Percentiles rank a stretch among this genome's conserved stretches.
phyloP scores from a whole-genome alignment of 2,797 vertebrate genomes.

The Premnoplex brunnescens region DNA sequence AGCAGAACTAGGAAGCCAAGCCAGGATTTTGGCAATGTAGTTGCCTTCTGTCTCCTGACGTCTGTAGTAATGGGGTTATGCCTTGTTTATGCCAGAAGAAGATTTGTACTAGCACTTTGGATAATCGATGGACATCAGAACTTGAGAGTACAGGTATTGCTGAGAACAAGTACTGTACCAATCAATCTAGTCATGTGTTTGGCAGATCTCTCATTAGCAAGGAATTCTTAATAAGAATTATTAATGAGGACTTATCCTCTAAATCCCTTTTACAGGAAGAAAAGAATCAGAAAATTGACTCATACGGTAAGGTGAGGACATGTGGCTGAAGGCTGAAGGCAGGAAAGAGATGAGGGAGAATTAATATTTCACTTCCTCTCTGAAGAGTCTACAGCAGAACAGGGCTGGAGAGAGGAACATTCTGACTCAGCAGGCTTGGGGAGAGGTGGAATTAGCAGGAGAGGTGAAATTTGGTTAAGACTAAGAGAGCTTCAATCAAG shows the following conservation, averaged over 20 bases:
- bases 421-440: background rate
- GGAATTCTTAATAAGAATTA: conserved; percentile 9
- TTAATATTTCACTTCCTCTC: background rate
- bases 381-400: background rate
- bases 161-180: background rate
- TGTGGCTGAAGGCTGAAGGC: background rate
- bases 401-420: background rate
- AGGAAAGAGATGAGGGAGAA: background rate
- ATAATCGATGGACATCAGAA: background rate
- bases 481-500: background rate
- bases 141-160: background rate
- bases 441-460: background rate
- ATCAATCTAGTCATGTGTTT: background rate
- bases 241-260: background rate
- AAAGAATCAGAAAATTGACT: background rate
- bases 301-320: background rate
- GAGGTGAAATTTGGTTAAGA: background rate
- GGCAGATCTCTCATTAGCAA: background rate
- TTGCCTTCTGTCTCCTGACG: background rate
- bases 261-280: background rate
- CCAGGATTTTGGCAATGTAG: background rate
- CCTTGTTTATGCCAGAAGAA: background rate
- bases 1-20: background rate
- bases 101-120: background rate
- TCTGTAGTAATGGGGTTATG: background rate